phyloP scores from a whole-genome alignment of 2,888 invertebrate genomes.

The Adela reaumurella region DNA sequence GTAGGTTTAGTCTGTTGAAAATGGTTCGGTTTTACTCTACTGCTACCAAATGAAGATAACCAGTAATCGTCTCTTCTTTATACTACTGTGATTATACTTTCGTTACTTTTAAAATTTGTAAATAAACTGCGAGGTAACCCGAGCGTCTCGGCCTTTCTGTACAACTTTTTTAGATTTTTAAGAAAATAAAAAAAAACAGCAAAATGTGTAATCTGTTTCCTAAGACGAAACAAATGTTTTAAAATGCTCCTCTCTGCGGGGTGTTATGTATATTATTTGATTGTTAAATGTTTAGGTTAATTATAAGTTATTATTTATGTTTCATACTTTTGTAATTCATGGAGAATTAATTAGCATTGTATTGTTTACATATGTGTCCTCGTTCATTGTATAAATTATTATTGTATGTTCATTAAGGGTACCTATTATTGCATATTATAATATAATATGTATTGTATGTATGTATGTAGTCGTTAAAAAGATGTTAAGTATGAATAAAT shows the following conservation, averaged over 20 bases:
- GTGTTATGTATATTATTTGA: not conserved
- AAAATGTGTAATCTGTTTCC: slow-evolving; percentile 13
- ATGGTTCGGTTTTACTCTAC: not conserved
- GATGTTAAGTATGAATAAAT: slow-evolving; percentile 56
- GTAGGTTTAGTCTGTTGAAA: not conserved
- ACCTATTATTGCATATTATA: slow-evolving; percentile 48
- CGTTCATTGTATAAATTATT: slow-evolving; percentile 53
- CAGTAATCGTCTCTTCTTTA: not conserved
- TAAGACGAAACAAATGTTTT: slow-evolving; percentile 23
- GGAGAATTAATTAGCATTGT: not conserved
- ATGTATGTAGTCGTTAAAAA: slow-evolving; percentile 52
- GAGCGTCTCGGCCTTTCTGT: not conserved
- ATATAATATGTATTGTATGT: slow-evolving; percentile 13
- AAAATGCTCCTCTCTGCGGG: not conserved
- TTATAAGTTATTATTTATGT: not conserved
- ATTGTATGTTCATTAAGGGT: slow-evolving; percentile 36
- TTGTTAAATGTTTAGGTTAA: not conserved
- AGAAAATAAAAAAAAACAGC: too few relatives aligned
- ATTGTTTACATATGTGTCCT: slow-evolving; percentile 15
- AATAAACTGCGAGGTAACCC: not conserved
- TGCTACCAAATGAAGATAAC: not conserved
- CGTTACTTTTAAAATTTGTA: not conserved
- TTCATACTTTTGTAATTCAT: not conserved
- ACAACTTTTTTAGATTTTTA: not conserved
- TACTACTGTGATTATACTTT: not conserved